Conservation (phyloP, 2,888 invertebrate genomes). For the Pharmacophagus antenor region DNA sequence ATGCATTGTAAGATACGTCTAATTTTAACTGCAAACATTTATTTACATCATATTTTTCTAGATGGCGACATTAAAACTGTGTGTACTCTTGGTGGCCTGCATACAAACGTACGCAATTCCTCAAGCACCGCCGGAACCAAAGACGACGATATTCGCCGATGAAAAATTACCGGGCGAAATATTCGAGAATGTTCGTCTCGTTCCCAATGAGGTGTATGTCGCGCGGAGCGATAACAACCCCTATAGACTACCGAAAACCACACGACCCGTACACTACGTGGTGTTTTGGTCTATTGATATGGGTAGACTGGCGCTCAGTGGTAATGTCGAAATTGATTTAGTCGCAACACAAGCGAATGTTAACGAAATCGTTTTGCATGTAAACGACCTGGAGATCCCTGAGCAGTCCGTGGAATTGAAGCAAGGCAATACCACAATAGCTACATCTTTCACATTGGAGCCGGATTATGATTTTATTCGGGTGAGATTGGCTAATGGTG, state of each 20-base stretch:
- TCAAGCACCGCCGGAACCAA: conserved; percentile 40
- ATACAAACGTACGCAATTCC: conserved; percentile 47
- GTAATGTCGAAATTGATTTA: conserved; percentile 58
- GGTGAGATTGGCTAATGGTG: conserved; percentile 39
- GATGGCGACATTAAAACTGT: conserved; percentile 59
- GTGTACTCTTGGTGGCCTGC: conserved; percentile 48
- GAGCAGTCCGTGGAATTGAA: conserved; percentile 53
- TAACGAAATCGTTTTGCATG: conserved; percentile 59
- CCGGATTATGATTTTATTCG: conserved; percentile 51
- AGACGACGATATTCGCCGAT: conserved; percentile 65
- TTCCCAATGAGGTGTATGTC: conserved; percentile 31
- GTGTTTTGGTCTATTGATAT: conserved; percentile 72
- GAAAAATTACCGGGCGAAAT: conserved; percentile 59
- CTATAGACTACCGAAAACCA: conserved; percentile 72
- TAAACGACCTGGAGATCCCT: conserved; percentile 45
- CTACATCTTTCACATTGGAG: conserved; percentile 35
- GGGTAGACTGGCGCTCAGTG: conserved; percentile 47
- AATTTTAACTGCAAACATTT: no score
- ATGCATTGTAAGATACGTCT: no score
- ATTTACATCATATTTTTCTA: no score
- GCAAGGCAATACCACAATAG: conserved; percentile 47
- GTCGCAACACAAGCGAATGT: conserved; percentile 50
- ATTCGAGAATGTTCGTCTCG: conserved; percentile 54
- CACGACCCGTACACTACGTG: conserved; percentile 76
- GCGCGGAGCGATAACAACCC: conserved; percentile 36